These are phyloP conservation scores for Luperina testacea DNA, from an alignment of 2,888 invertebrate species.

Conservation along the genomic window DNA sequence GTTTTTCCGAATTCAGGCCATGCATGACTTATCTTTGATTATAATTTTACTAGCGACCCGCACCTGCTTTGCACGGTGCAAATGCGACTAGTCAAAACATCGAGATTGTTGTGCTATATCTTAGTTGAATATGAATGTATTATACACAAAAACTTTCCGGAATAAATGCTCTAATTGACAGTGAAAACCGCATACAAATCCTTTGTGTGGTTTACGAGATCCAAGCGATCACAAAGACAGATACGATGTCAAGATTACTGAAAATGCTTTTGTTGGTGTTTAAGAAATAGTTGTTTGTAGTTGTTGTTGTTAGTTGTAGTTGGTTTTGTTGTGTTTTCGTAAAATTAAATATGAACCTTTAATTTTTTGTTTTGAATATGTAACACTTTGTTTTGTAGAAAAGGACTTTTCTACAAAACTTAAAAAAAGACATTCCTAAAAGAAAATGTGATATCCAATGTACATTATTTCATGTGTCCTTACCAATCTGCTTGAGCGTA, in stretches of 20 bases:
- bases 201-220: background rate
- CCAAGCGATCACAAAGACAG: background rate
- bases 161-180: background rate
- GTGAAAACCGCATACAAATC: background rate
- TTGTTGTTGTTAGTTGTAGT: too few relatives aligned
- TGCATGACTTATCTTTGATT: background rate
- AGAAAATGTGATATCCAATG: background rate
- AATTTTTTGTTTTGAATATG: background rate
- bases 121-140: background rate
- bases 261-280: background rate
- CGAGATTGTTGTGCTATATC: background rate
- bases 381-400: background rate
- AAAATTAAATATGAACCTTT: background rate
- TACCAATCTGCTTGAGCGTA: slow-evolving; percentile 92
- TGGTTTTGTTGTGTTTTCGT: too few relatives aligned
- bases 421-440: background rate
- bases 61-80: background rate
- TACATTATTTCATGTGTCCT: slow-evolving; percentile 48
- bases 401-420: too few relatives aligned
- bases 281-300: too few relatives aligned
- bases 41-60: background rate
- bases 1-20: background rate
- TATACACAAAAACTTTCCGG: background rate
- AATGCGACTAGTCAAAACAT: background rate
- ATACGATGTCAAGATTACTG: background rate